Evolutionary conservation across 2,888 invertebrate species (phyloP), one percentile per base, ranked within the genome.

Genomic region (Caenorhabditis japonica): DNA sequence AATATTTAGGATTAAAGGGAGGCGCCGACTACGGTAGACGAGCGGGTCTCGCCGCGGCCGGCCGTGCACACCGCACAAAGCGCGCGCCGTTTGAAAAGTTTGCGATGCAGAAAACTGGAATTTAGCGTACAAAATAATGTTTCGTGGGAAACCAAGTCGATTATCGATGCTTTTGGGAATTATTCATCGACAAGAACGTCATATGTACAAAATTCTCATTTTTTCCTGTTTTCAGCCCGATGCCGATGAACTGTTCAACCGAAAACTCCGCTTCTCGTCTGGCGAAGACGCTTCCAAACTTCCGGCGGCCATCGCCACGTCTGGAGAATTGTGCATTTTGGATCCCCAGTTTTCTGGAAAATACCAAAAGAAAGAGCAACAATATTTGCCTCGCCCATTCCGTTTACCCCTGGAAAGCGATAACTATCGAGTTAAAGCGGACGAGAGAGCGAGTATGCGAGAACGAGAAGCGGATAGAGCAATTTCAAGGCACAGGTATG

Each of bases 231-330:
- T 84, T 60, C 75, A 86, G 80, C 87, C 87, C 85, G 96, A 96
- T 89, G 77, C 85, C 12, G 92, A 88, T 23, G 87, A 87, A 17
- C 75, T 87, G 7, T 86, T 85, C 76, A 77, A 79, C 38, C 82
- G 88, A 58, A 88, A 88, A 75, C 72, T 87, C 4, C 82, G 87
- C 17, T 94, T 95, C 89, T 91, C 93, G 56, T 92, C 94, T 91
- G 93, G 93, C 27, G 94, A 94, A 87, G 96, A 96, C 89, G 94
- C 95, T 3, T 94, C 95, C 88, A 84, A 85, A 60, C 76, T 87
- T 36, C 86, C 87, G 34, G 75, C 80, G 85, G 94, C 94, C 85
- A 92, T 96, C 33, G 92, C 93, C 51, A 93, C 93, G 80, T 86
- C 95, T 92, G 96, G 95, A 47, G 96, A 96, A 88, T 90, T 96